Base-by-base conservation (phyloP, 2,888 invertebrate species). In the Nectonema munidae region DNA sequence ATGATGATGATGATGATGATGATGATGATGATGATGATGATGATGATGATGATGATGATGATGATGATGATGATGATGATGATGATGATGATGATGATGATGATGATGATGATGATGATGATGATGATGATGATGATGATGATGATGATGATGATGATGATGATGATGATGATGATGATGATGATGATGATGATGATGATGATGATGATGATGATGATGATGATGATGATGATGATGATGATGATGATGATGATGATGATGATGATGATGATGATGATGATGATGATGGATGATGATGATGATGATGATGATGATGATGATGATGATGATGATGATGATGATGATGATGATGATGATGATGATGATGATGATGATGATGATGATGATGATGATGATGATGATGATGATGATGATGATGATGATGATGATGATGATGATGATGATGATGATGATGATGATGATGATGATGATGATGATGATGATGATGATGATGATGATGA, bases 71-170 rank as follows among this genome's bases (percentile, higher is more conserved):
- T 17, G 41, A 34, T 25, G 33, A 25, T 34, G 39, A 34, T 1
- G 32, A 38, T 13, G 33, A 38, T 15, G 38, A 34, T 13, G 30
- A 38, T 48, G 48, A 48, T 47, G 48, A 42, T 47, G 47, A 45
- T 46, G 47, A 46, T 35, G 33, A 38, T 17, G 41, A 34, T 25
- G 33, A 25, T 34, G 39, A 34, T 1, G 32, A 38, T 13, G 33
- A 38, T 15, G 38, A 34, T 13, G 30, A 38, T 48, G 48, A 48
- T 47, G 48, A 42, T 47, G 47, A 45, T 46, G 47, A 46, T 48
- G 48, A 48, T 47, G 48, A 42, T 47, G 47, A 45, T 46, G 47
- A 46, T 13, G 30, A 38, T 48, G 48, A 48, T 47, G 48, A 42
- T 47, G 47, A 45, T 46, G 47, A 46, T 13, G 33, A 38, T 15